A percentile compares a stretch with the other conserved stretches of the same genome.
These are phyloP conservation scores for Spheniscus humboldti DNA, from an alignment of 2,797 vertebrate genomes.

Conservation along the genomic window DNA sequence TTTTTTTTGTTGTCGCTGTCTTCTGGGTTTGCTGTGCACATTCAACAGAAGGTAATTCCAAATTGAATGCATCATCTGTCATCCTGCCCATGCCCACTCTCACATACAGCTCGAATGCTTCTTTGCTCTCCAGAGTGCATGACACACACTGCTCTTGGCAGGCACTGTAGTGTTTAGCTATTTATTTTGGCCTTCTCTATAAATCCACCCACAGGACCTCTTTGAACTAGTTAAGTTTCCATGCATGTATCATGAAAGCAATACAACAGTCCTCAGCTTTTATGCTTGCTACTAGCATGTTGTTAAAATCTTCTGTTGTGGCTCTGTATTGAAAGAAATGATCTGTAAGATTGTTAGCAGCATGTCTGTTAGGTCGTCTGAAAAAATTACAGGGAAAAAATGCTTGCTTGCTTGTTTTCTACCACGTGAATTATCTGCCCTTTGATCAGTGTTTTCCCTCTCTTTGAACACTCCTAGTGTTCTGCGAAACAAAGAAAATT, in stretches of 20 bases:
- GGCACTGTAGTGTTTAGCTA: not conserved
- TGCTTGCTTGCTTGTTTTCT: not conserved
- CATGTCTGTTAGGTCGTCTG: not conserved
- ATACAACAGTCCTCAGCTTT: not conserved
- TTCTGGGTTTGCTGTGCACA: slow-evolving; percentile 34
- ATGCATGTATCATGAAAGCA: slow-evolving; percentile 13
- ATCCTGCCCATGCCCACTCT: not conserved
- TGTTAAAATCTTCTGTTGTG: not conserved
- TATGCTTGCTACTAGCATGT: slow-evolving; percentile 7
- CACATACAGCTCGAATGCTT: not conserved
- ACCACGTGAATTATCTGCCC: not conserved
- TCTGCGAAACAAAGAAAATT: not conserved
- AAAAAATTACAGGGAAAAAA: not conserved
- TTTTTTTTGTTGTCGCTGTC: not conserved
- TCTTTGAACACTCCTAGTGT: not conserved
- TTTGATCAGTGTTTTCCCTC: slow-evolving; percentile 45
- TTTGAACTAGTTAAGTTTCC: not conserved
- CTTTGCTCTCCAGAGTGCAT: slow-evolving; percentile 16
- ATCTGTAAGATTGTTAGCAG: not conserved
- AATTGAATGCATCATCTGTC: slow-evolving; percentile 1
- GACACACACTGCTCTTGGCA: slow-evolving; percentile 2
- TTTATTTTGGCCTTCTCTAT: not conserved
- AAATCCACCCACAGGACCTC: not conserved
- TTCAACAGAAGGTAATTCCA: slow-evolving; percentile 64
- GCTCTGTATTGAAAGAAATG: not conserved